Conservation (phyloP, 2,797 vertebrate species). For the Hoplostethus atlanticus region DNA sequence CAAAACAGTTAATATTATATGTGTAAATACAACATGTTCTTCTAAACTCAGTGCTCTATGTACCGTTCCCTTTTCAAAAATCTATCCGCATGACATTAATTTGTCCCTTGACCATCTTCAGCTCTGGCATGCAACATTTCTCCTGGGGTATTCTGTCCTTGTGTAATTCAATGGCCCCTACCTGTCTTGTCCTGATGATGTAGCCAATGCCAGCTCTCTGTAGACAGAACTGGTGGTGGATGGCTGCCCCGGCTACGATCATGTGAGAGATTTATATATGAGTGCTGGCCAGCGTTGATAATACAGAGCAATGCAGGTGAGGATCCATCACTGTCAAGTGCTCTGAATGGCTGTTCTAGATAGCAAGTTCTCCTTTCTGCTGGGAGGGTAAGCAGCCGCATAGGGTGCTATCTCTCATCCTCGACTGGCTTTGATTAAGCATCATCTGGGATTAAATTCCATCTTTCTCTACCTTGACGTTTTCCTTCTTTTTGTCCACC, state of each 20-base stretch:
- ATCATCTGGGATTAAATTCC: slow-evolving; percentile 67
- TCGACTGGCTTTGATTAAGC: slow-evolving; percentile 79
- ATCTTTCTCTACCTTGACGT: slow-evolving; percentile 40
- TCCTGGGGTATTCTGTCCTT: slow-evolving; percentile 35
- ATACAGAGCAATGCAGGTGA: slow-evolving; percentile 76
- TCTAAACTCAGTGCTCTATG: neutral
- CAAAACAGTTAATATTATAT: neutral
- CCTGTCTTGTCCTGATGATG: slow-evolving; percentile 12
- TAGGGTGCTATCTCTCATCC: slow-evolving; percentile 57
- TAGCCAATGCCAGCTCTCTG: slow-evolving; percentile 36
- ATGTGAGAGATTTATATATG: slow-evolving; percentile 70
- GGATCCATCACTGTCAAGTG: slow-evolving; percentile 85
- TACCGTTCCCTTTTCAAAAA: no score
- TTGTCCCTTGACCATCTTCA: neutral
- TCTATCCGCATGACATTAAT: neutral
- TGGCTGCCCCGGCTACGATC: slow-evolving; percentile 52
- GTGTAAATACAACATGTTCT: neutral
- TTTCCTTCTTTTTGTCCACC: slow-evolving; percentile 26
- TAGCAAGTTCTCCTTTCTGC: slow-evolving; percentile 57
- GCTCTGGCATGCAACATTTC: slow-evolving; percentile 8
- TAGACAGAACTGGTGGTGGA: slow-evolving; percentile 46
- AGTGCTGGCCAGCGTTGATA: slow-evolving; percentile 79
- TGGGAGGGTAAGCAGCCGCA: slow-evolving; percentile 52
- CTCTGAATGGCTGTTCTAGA: slow-evolving; percentile 68
- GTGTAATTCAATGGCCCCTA: neutral